Conservation (phyloP, 2,113 vertebrate species). For the Bos javanicus region DNA sequence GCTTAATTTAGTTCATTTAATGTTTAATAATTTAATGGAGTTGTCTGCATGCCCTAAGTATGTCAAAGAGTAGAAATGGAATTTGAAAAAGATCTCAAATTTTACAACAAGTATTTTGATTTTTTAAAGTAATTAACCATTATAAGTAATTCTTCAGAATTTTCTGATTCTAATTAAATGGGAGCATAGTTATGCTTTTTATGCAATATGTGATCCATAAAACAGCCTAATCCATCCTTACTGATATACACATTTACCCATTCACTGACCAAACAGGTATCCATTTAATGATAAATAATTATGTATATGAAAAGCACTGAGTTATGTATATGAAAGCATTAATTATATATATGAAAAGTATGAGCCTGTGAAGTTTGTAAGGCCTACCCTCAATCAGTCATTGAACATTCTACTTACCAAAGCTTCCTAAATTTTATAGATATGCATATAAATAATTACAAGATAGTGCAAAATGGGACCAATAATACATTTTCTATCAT, state of each 20-base stretch:
- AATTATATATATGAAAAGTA: not conserved
- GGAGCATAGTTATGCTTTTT: not conserved
- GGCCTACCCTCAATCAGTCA: not conserved
- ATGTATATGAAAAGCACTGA: not conserved
- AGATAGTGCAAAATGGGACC: not conserved
- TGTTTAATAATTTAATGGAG: slow-evolving; percentile 81
- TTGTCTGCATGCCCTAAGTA: slow-evolving; percentile 58
- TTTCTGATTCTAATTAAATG: not conserved
- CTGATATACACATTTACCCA: not conserved
- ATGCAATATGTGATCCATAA: not conserved
- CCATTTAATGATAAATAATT: not conserved
- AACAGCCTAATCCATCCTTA: not conserved
- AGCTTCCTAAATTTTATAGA: not conserved
- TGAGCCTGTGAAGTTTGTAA: not conserved
- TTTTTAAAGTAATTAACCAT: not conserved
- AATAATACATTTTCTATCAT: not conserved
- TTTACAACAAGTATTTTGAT: not conserved
- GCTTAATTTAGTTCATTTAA: slow-evolving; percentile 81
- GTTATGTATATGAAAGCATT: not conserved
- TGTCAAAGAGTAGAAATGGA: slow-evolving; percentile 26
- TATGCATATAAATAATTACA: not conserved
- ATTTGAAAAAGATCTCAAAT: not conserved
- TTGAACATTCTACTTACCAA: not conserved
- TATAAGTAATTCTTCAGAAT: not conserved
- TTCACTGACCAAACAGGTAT: not conserved